Base-by-base conservation (phyloP, 2,797 vertebrate genomes). In the Amniataba percoides region DNA sequence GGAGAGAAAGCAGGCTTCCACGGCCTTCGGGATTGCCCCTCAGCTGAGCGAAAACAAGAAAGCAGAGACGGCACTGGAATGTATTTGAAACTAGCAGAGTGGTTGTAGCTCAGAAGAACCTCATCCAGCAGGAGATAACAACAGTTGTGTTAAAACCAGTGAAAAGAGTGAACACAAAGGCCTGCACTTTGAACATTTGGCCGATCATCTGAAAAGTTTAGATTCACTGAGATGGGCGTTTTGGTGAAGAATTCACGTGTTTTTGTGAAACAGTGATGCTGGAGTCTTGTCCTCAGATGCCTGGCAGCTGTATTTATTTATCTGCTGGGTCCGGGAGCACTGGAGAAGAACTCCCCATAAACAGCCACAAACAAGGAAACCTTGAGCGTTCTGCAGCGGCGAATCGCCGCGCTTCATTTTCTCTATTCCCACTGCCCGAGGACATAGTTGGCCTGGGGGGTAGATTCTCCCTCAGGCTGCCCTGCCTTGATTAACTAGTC, bases 401-500 rank as follows among this genome's bases (percentile, higher is more conserved):
- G 61, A 75, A 61, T 55, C 7, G 2, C 21, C 31, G 51, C 2
- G 56, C 79, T 87, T 83, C 77, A 62, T 80, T 86, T 87, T 77
- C 78, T 72, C 59, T 39, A 78, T 57, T 77, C 52, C 72, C 55
- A 19, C 66, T 51, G 89, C 87, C 85, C 23, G 14, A 71, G 83
- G 91, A 87, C 78, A 88, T 1, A 40, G 56, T 61, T 71, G 69
- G 75, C 78, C 76, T 42, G 55, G 52, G 21, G 67, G 40, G 18
- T 6, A 25, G 25, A 64, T 40, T 53, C 70, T 59, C 76, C 78
- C 71, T 60, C 34, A 4, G 80, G 83, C 78, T 71, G 72, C 76
- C 53, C 51, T 42, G 27, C 60, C 84, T 84, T 85, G 61, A 88
- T 87, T 83, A 84, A 77, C 61, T 60, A 67, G 49, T 75, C 69